Base-by-base conservation (phyloP, 2,888 invertebrate genomes). In the Aspidapion aeneum region DNA sequence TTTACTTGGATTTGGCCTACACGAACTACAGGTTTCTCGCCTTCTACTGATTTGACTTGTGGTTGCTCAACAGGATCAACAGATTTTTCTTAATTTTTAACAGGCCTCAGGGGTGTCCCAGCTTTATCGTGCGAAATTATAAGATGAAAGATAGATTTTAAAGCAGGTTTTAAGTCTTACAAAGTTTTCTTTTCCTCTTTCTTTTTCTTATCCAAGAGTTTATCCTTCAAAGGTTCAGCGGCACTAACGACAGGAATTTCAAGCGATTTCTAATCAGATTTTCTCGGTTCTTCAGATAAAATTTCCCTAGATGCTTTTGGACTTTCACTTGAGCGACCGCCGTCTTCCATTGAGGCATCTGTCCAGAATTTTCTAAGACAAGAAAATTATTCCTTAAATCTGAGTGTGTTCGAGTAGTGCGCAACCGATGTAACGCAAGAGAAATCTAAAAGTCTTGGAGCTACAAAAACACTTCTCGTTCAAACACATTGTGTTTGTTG, bases 251-350 rank as follows among this genome's bases (percentile, higher is more conserved):
- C n/a, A 9, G 52, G 52, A 9, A 5, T 52, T 19, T 17, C 52
- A 7, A 19, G 5, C 3, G 52, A n/a, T n/a, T 9, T n/a, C n/a
- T 12, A 48, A 9, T 52, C 17, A 3, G 56, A 56, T 9, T 18
- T 17, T 18, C 5, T 3, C 3, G 56, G 21, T 21, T 56, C 21
- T n/a, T 9, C 56, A 5, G 56, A 21, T n/a, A 7, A 5, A 12
- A 7, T 77, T 72, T 72, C 67, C 70, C 66, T 72, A 65, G 70
- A 78, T 78, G 78, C 78, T 61, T 66, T 63, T 18, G 65, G 63
- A 49, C 68, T 66, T 55, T 67, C 22, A 60, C 63, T 58, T 12
- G 65, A 61, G 69, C 77, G 54, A 3, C 5, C 35, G 12, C 35
- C 12, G 35, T 35, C 35, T 35, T 35, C 35, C 12, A 3, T 12